Conservation (phyloP, 2,888 invertebrate species). For the Alloscopus bannaensis region DNA sequence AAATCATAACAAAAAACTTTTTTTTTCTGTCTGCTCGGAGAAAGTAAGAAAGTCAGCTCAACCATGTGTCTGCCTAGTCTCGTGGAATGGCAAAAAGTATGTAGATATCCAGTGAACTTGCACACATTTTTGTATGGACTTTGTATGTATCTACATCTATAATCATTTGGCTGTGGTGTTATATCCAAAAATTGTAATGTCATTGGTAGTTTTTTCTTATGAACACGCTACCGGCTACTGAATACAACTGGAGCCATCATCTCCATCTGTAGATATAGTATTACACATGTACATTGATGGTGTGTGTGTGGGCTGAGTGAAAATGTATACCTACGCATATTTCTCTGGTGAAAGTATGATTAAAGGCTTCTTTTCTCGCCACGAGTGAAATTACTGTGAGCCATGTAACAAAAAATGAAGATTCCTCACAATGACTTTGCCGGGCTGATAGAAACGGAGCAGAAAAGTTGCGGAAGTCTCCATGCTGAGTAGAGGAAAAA, state of each 20-base stretch:
- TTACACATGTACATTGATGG: slow-evolving; percentile 1
- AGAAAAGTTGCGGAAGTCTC: slow-evolving; percentile 17
- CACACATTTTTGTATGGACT: not conserved
- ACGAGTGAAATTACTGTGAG: slow-evolving; percentile 33
- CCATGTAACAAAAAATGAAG: slow-evolving; percentile 23
- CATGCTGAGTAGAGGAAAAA: slow-evolving; percentile 32
- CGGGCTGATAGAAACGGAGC: not conserved
- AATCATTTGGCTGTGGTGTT: no score
- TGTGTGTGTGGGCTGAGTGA: slow-evolving; percentile 3
- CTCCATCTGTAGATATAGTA: slow-evolving; percentile 44
- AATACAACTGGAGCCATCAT: slow-evolving; percentile 50
- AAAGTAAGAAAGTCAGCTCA: no score
- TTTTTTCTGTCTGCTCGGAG: no score
- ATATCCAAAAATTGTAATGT: no score
- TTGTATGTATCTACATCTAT: not conserved
- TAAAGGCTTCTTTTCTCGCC: slow-evolving; percentile 19
- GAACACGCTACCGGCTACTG: no score
- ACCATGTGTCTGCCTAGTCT: no score
- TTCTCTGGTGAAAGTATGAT: not conserved
- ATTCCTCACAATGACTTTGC: no score
- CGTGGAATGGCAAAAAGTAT: no score
- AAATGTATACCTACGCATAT: not conserved
- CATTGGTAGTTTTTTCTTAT: no score
- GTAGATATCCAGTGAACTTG: no score
- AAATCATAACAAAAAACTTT: slow-evolving; percentile 50